Percentiles rank a stretch among this genome's conserved stretches.
Evolutionary conservation across 2,113 vertebrate species (phyloP).

Genomic region (Gopherus flavomarginatus): DNA sequence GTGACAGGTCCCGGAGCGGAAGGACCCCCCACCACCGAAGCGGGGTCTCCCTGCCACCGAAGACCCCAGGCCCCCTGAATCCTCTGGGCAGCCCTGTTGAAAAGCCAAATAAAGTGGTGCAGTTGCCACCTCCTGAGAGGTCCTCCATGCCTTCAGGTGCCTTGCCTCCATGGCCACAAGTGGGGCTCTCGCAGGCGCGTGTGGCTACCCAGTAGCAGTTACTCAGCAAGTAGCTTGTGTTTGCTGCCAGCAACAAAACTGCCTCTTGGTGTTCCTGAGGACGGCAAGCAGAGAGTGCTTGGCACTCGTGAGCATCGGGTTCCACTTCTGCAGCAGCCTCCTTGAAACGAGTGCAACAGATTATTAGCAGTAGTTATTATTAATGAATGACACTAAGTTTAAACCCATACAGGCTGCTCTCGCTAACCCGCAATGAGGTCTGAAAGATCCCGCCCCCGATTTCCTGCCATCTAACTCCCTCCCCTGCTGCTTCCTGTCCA

Average conservation of each 20-base stretch:
- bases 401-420: background rate
- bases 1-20: too few relatives aligned
- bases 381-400: background rate
- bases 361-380: background rate
- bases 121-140: background rate
- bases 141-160: background rate
- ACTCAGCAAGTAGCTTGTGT: background rate
- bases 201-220: background rate
- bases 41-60: too few relatives aligned
- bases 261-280: background rate
- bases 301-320: background rate
- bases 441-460: background rate
- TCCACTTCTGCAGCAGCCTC: background rate
- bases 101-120: background rate
- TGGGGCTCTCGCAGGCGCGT: background rate
- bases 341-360: background rate
- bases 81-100: background rate
- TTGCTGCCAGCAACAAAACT: background rate
- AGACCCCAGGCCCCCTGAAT: too few relatives aligned
- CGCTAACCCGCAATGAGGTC: background rate
- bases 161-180: background rate
- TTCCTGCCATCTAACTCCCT: background rate
- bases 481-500: background rate
- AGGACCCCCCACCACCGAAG: too few relatives aligned
- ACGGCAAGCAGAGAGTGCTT: background rate